phyloP scores from a whole-genome alignment of 2,797 vertebrate species.

The Gastrophryne carolinensis region DNA sequence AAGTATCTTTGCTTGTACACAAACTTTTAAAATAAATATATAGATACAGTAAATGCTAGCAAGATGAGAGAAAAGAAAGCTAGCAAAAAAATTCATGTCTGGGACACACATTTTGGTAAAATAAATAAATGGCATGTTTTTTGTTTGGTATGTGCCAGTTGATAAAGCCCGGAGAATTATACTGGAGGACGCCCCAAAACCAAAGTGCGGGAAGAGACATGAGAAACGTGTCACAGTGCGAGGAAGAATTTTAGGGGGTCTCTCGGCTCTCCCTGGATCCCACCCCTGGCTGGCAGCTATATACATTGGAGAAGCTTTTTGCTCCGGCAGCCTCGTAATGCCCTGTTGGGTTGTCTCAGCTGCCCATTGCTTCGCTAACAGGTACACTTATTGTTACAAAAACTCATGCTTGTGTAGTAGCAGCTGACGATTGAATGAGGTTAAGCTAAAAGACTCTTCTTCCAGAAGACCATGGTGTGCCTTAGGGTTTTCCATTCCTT shows the following conservation, averaged over 20 bases:
- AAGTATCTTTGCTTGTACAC: too few relatives aligned
- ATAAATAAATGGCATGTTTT: background rate
- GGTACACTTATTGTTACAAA: constrained; percentile 65
- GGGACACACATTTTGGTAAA: too few relatives aligned
- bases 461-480: too few relatives aligned
- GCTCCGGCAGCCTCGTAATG: constrained; percentile 83
- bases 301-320: constrained; percentile 83
- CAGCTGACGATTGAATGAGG: background rate
- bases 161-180: constrained; percentile 41
- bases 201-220: constrained; percentile 79
- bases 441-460: too few relatives aligned
- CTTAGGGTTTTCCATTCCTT: too few relatives aligned
- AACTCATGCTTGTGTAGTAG: background rate
- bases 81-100: too few relatives aligned
- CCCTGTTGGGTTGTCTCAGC: constrained; percentile 92
- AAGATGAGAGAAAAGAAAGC: too few relatives aligned
- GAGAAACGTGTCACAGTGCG: constrained; percentile 75
- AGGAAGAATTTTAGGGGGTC: constrained; percentile 83
- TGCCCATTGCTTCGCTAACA: constrained; percentile 89
- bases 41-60: too few relatives aligned
- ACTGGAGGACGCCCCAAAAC: constrained; percentile 16
- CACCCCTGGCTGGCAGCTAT: constrained; percentile 92
- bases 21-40: too few relatives aligned
- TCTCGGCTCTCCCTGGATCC: constrained; percentile 77
- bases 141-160: background rate